Conservation (phyloP, 2,888 invertebrate species). For the Odiellus spinosus region DNA sequence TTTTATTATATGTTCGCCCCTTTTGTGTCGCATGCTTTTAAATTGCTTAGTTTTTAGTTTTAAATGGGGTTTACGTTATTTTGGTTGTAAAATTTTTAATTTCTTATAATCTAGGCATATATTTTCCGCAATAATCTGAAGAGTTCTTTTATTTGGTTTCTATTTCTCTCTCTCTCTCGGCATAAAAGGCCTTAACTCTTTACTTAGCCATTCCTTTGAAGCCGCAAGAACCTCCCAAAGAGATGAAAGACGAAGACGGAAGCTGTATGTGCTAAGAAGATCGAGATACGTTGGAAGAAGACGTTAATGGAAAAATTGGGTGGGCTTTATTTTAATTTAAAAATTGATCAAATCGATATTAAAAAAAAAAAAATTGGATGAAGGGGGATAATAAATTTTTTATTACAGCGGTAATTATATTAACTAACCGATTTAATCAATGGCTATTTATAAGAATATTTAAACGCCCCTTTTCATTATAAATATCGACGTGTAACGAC, state of each 20-base stretch:
- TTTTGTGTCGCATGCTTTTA: background rate
- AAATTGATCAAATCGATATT: too few species aligned
- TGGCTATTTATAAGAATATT: too few species aligned
- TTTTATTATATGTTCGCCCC: constrained; percentile 18
- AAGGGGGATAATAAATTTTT: too few species aligned
- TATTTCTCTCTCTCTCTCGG: too few species aligned
- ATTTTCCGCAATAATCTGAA: background rate
- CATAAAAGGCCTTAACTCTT: background rate
- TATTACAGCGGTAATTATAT: too few species aligned
- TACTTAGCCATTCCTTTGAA: constrained; percentile 18
- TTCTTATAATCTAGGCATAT: constrained; percentile 4
- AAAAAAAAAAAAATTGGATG: too few species aligned
- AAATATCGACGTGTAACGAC: too few species aligned
- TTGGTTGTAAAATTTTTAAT: background rate
- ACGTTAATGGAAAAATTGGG: too few species aligned
- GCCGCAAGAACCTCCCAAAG: constrained; percentile 18
- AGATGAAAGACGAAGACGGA: constrained; percentile 17
- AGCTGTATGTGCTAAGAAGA: constrained; percentile 19
- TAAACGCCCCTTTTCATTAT: too few species aligned
- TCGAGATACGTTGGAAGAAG: too few species aligned
- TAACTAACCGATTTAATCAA: too few species aligned
- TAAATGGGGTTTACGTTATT: background rate
- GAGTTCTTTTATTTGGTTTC: background rate
- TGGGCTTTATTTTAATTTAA: too few species aligned
- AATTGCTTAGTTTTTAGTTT: background rate